Percentiles rank a stretch among this genome's conserved stretches.
These are phyloP conservation scores for Aphidius colemani DNA, from an alignment of 2,888 invertebrate species.

Conservation along the genomic window DNA sequence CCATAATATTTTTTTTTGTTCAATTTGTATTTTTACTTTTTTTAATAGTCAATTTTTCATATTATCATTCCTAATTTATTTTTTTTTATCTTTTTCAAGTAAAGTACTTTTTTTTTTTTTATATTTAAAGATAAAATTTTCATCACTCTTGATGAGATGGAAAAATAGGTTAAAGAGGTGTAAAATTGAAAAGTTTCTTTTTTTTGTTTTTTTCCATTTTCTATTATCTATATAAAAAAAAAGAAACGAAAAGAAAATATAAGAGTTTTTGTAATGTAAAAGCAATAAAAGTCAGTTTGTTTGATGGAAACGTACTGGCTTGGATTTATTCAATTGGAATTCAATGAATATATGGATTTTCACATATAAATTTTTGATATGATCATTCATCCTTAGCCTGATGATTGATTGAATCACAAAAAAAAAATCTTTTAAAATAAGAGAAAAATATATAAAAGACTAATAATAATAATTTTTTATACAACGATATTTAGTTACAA, in stretches of 20 bases:
- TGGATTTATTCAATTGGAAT: conserved; percentile 23
- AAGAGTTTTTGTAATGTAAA: conserved; percentile 6
- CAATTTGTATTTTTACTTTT: not conserved
- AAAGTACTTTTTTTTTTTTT: not conserved
- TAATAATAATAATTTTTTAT: not conserved
- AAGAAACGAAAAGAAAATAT: conserved; percentile 18
- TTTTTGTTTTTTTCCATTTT: too few relatives aligned
- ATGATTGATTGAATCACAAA: not conserved
- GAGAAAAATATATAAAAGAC: too few relatives aligned
- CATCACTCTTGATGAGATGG: not conserved
- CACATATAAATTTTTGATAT: too few relatives aligned
- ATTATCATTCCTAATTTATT: too few relatives aligned
- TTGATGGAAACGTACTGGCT: too few relatives aligned
- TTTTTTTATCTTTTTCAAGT: too few relatives aligned
- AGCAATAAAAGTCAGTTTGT: conserved; percentile 6
- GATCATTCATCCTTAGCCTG: too few relatives aligned
- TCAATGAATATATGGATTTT: conserved; percentile 25
- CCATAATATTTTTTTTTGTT: not conserved
- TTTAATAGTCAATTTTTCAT: not conserved
- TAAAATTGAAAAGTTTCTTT: too few relatives aligned
- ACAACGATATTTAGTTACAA: not conserved
- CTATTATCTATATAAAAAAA: not conserved
- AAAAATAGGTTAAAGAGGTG: not conserved
- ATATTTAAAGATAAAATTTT: conserved; percentile 2
- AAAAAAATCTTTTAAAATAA: too few relatives aligned